Percentiles rank a stretch among this genome's conserved stretches.
Evolutionary conservation across 2,113 vertebrate genomes (phyloP).

Genomic region (Andinoacara biseriatus): DNA sequence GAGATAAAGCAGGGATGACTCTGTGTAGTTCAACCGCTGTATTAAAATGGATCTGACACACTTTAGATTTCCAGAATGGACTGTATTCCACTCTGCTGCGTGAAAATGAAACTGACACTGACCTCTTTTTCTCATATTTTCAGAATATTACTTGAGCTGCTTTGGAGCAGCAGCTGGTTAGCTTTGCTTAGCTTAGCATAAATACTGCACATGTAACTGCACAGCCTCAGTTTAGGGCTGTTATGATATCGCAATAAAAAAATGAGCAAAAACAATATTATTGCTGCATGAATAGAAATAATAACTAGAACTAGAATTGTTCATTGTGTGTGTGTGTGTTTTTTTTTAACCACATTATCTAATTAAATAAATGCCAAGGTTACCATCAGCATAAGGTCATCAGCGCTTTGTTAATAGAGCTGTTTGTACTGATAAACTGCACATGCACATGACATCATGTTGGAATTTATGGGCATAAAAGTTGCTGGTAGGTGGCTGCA

Average conservation of each 20-base stretch:
- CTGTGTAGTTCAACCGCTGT: background rate
- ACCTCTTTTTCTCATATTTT: background rate
- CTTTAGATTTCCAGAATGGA: background rate
- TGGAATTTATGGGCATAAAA: too few relatives aligned
- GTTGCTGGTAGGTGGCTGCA: too few relatives aligned
- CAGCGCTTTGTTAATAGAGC: too few relatives aligned
- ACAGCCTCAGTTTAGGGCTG: background rate
- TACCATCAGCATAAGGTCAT: too few relatives aligned
- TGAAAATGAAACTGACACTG: background rate
- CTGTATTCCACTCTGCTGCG: background rate
- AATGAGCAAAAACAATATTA: background rate
- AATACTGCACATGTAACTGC: background rate
- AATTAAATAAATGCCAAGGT: too few relatives aligned
- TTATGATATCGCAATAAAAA: background rate
- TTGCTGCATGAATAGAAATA: background rate
- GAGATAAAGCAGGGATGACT: conserved; percentile 5
- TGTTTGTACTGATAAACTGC: too few relatives aligned
- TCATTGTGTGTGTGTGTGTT: too few relatives aligned
- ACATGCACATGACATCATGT: too few relatives aligned
- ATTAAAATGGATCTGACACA: background rate
- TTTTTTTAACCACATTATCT: too few relatives aligned
- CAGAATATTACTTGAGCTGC: rapidly evolving
- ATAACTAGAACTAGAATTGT: background rate
- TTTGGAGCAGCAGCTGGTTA: background rate
- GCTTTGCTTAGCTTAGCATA: background rate